Percentiles rank a stretch among this genome's conserved stretches.
Conservation (phyloP, 2,797 vertebrate genomes). For the Yasuhikotakia modesta region DNA sequence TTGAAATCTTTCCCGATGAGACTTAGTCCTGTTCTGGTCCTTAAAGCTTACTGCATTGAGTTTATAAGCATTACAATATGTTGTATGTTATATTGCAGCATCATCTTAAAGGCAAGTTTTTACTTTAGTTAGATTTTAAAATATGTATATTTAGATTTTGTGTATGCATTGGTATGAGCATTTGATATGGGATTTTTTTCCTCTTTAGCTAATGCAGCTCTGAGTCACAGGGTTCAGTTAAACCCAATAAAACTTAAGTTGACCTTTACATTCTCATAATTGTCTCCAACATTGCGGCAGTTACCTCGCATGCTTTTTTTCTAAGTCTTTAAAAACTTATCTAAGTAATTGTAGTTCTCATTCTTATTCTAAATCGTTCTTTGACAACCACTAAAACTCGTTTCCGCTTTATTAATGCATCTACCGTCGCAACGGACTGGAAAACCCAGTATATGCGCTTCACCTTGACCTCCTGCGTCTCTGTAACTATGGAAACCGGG, state of each 20-base stretch:
- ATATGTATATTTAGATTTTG: neutral
- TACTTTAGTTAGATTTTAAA: neutral
- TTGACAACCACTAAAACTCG: neutral
- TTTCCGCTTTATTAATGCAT: neutral
- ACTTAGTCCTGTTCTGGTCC: slow-evolving; percentile 49
- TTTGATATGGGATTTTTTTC: neutral
- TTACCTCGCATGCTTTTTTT: neutral
- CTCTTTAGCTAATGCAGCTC: neutral
- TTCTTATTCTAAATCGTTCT: too few species aligned
- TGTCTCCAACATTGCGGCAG: too few species aligned
- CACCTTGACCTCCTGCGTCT: slow-evolving; percentile 42
- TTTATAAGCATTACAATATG: too few species aligned
- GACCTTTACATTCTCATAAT: neutral
- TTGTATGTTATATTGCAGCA: too few species aligned
- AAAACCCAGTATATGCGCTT: neutral
- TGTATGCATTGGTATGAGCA: neutral
- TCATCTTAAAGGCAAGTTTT: too few species aligned
- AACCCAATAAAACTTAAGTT: slow-evolving; percentile 47
- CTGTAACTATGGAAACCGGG: slow-evolving; percentile 62
- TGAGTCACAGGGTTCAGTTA: neutral
- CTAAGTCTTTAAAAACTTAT: neutral
- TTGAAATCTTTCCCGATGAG: slow-evolving; percentile 75
- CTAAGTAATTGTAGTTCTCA: too few species aligned
- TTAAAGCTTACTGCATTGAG: neutral
- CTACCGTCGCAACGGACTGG: too few species aligned